phyloP scores from a whole-genome alignment of 2,797 vertebrate genomes.

The Halcyon chelicuti region DNA sequence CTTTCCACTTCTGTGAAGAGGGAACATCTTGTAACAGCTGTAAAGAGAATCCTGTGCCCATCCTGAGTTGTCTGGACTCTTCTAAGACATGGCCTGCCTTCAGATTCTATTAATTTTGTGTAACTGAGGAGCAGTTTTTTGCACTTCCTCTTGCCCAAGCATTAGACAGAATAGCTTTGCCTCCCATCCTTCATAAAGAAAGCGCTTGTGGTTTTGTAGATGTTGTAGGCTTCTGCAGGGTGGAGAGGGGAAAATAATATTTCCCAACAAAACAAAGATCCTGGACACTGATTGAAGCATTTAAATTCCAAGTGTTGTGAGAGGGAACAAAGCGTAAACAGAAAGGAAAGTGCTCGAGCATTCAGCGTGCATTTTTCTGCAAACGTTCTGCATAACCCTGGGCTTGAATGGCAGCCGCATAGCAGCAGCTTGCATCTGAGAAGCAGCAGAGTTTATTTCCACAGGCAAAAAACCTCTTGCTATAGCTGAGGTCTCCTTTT shows the following conservation, averaged over 20 bases:
- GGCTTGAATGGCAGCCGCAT: slow-evolving; percentile 28
- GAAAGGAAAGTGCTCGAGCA: not conserved
- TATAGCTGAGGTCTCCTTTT: not conserved
- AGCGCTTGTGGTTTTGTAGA: slow-evolving; percentile 1
- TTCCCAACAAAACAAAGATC: slow-evolving; percentile 3
- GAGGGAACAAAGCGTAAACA: not conserved
- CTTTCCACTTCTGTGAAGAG: not conserved
- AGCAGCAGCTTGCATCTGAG: not conserved
- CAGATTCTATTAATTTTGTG: not conserved
- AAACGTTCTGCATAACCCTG: not conserved
- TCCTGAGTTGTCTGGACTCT: not conserved
- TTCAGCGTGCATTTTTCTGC: slow-evolving; percentile 1
- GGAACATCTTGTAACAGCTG: not conserved
- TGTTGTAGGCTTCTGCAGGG: not conserved
- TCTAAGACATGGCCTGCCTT: not conserved
- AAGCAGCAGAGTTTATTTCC: slow-evolving; percentile 12
- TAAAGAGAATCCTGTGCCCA: not conserved
- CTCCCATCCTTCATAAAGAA: not conserved
- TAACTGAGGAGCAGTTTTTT: not conserved
- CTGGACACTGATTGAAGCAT: not conserved
- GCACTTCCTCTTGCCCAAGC: not conserved
- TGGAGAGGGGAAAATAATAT: not conserved
- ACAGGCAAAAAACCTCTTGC: not conserved
- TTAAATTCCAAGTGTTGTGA: slow-evolving; percentile 21
- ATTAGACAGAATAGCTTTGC: not conserved